Base-by-base conservation (phyloP, 2,113 vertebrate species). In the Saiga tatarica region DNA sequence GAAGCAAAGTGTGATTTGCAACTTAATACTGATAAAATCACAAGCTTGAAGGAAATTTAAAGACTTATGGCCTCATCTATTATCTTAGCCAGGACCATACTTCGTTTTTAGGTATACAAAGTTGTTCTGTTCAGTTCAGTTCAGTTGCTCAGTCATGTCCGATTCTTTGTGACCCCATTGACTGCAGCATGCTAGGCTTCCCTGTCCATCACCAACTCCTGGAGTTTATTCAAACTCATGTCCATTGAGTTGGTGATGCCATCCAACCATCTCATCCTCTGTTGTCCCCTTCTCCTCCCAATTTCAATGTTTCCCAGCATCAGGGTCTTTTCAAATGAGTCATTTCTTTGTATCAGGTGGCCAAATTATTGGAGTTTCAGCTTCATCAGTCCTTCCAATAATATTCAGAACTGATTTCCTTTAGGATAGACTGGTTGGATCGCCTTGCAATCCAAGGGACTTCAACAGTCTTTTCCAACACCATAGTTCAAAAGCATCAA, bases 1-100 rank as follows among this genome's bases (percentile, higher is more conserved):
- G 95, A 86, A 97, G 94, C 45, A 87, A 96, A 96, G 89, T 30
- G n/a, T 95, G 94, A 71, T 92, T 82, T 93, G 91, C 50, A 91
- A 94, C 67, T 89, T 87, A 90, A 88, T 95, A 45, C 36, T 82
- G 50, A 94, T 96, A 71, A 96, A 96, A 94, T 95, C 87, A 95
- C 76, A 82, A 91, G 85, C 88, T 95, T 94, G 88, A 96, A 96
- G 88, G 76, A 91, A 97, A 97, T 47, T 50, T 92, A 57, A 94
- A 90, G 82, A 82, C 74, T 86, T 92, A 74, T 10, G 52, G 64
- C n/a, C n/a, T 79, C 45, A 64, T 60, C 60, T 26, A n/a, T 53
- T 23, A 25, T 97, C 82, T 87, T 60, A 62, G 82, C 45, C 60
- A 94, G 57, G 86, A 57, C 33, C 11, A 60, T 67, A 82, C 36